Conservation (phyloP, 1,140 invertebrate genomes). For the Mycetomoellerius zeteki region DNA sequence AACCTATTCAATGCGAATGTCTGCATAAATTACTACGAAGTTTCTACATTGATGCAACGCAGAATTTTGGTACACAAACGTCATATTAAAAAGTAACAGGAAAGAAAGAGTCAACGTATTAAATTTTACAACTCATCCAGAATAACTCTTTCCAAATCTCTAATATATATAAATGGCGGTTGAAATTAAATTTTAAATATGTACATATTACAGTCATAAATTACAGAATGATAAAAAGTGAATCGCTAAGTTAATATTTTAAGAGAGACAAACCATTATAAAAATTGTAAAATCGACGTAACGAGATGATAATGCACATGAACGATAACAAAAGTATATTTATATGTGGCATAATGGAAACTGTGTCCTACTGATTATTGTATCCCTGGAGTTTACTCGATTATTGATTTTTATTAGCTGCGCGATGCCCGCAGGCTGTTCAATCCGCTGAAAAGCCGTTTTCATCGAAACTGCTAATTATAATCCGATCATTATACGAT, state of each 20-base stretch:
- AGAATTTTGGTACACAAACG: background rate
- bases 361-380: constrained; percentile 32
- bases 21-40: constrained; percentile 1
- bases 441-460: constrained; percentile 52
- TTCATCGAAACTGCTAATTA: constrained; percentile 56
- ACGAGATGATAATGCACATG: background rate
- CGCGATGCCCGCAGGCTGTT: constrained; percentile 32
- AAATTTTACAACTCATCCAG: background rate
- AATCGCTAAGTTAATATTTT: background rate
- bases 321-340: background rate
- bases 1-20: constrained; percentile 25
- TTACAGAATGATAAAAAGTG: background rate
- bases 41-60: background rate
- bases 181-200: constrained; percentile 1
- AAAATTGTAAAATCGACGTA: background rate
- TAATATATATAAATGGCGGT: too few species aligned
- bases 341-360: background rate
- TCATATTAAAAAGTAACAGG: background rate
- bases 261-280: background rate
- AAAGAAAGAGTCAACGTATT: background rate
- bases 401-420: constrained; percentile 62
- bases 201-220: background rate
- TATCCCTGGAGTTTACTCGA: constrained; percentile 40
- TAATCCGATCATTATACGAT: constrained; percentile 61
- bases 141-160: background rate